Evolutionary conservation across 2,113 vertebrate species (phyloP).

Genomic region (Gnathonemus echidnorhynchus): DNA sequence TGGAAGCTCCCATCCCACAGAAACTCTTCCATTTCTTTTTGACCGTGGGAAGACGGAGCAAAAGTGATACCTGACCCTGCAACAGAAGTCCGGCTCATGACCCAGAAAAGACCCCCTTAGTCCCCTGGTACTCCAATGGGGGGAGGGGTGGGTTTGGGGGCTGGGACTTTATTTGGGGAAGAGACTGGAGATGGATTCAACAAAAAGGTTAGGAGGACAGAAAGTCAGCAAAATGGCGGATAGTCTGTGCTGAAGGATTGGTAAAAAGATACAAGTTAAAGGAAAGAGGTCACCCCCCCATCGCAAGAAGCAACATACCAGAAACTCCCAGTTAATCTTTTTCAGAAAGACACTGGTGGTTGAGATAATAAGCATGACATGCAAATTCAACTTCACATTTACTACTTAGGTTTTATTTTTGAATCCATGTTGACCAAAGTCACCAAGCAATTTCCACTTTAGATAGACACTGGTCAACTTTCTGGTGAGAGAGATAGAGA

Average conservation of each 20-base stretch:
- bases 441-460: neutral
- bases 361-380: neutral
- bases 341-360: neutral
- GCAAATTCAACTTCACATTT: neutral
- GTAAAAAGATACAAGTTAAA: neutral
- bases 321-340: neutral
- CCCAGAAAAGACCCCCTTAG: conserved; percentile 18
- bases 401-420: neutral
- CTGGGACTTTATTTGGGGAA: neutral
- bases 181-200: neutral
- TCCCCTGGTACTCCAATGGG: conserved; percentile 7
- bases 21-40: conserved; percentile 26
- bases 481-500: neutral
- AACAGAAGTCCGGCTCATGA: conserved; percentile 30
- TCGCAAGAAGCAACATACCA: neutral
- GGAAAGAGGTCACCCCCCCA: neutral
- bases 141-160: neutral
- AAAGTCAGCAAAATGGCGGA: neutral
- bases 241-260: neutral
- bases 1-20: conserved; percentile 21
- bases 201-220: neutral
- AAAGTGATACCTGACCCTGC: conserved; percentile 32
- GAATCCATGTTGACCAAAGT: neutral
- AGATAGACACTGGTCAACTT: neutral
- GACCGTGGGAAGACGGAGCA: conserved; percentile 33